Evolutionary conservation across 2,797 vertebrate species (phyloP).

Genomic region (Falco peregrinus): DNA sequence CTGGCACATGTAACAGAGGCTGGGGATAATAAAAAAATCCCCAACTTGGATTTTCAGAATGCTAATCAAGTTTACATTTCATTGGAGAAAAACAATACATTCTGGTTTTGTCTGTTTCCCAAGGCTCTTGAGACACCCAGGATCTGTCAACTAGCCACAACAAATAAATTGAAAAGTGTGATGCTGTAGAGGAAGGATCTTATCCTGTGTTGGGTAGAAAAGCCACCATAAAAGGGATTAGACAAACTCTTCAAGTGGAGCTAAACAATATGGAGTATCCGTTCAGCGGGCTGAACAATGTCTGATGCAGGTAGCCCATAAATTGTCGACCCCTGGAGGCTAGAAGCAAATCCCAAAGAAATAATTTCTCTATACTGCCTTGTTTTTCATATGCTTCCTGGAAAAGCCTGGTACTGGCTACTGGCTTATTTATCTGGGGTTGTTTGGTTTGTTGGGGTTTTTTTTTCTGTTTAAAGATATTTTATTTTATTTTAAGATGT

Average conservation of each 20-base stretch:
- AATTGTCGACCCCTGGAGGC: neutral
- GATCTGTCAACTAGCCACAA: neutral
- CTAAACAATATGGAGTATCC: neutral
- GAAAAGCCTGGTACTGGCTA: neutral
- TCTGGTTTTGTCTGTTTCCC: neutral
- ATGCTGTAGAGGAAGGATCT: neutral
- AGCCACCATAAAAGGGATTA: neutral
- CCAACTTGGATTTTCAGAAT: constrained; percentile 3
- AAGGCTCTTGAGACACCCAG: neutral
- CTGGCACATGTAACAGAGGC: neutral
- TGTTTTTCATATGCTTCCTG: neutral
- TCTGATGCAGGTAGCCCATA: neutral
- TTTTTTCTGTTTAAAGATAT: neutral
- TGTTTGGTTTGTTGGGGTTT: no score
- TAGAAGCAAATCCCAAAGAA: neutral
- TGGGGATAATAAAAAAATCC: neutral
- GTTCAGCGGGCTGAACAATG: neutral
- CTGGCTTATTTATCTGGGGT: neutral
- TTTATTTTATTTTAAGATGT: neutral
- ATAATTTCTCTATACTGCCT: neutral
- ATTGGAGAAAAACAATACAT: constrained; percentile 26
- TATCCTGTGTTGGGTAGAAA: neutral
- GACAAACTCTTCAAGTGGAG: neutral
- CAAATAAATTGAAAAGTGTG: neutral
- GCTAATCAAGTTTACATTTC: constrained; percentile 35